Conservation (phyloP, 2,797 vertebrate species). For the Pseudochirops cupreus region DNA sequence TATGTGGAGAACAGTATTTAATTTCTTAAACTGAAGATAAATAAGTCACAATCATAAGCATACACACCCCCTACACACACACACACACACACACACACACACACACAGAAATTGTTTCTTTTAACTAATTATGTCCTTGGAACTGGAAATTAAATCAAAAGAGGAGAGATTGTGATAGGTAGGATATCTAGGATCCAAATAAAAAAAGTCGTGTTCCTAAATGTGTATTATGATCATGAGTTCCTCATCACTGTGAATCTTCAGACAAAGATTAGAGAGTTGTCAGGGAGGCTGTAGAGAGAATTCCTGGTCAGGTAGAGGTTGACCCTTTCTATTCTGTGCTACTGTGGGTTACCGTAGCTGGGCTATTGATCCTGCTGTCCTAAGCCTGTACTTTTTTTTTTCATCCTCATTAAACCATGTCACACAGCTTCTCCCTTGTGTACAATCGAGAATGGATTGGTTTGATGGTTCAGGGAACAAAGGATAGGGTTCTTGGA, state of each 20-base stretch:
- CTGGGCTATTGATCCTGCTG: background rate
- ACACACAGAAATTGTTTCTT: background rate
- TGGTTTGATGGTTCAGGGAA: background rate
- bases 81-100: too few relatives aligned
- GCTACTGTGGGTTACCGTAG: background rate
- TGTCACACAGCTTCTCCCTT: background rate
- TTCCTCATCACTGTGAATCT: background rate
- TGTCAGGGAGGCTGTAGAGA: background rate
- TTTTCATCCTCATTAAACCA: constrained; percentile 20
- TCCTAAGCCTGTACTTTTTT: background rate
- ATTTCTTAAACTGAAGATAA: too few relatives aligned
- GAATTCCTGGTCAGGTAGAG: background rate
- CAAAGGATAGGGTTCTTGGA: constrained; percentile 10
- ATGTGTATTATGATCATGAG: background rate
- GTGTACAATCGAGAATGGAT: constrained; percentile 33
- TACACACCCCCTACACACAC: too few relatives aligned
- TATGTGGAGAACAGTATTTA: too few relatives aligned
- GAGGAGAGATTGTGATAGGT: background rate
- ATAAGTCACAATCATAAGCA: too few relatives aligned
- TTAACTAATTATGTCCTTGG: background rate
- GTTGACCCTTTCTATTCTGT: background rate
- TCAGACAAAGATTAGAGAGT: background rate
- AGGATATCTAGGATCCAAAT: background rate
- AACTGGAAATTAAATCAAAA: background rate
- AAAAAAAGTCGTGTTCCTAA: background rate